phyloP scores from a whole-genome alignment of 1,140 invertebrate genomes.

The Tetragnatha versicolor region DNA sequence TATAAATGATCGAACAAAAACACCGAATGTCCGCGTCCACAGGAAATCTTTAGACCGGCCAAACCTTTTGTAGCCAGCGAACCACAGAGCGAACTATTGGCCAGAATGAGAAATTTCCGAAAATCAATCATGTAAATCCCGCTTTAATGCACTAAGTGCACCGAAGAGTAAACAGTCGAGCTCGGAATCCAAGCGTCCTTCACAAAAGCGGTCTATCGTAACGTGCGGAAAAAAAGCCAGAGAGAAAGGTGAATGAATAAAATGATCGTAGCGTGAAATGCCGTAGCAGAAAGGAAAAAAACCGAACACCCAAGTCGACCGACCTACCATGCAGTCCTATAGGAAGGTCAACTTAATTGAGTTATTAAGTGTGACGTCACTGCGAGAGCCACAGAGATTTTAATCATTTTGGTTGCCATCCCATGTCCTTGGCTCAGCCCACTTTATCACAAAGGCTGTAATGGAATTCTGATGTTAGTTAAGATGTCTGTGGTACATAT shows the following conservation, averaged over 20 bases:
- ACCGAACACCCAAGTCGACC: conserved; percentile 10
- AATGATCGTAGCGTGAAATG: conserved; percentile 1
- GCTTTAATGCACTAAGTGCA: not conserved
- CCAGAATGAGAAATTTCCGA: too few relatives aligned
- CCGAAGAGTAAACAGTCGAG: not conserved
- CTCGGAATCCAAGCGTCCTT: not conserved
- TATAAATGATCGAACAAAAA: too few relatives aligned
- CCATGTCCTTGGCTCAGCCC: conserved; percentile 11
- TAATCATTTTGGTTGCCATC: conserved; percentile 13
- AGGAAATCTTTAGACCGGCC: too few relatives aligned
- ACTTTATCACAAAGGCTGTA: conserved; percentile 19
- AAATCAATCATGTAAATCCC: conserved; percentile 6
- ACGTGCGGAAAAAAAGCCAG: not conserved
- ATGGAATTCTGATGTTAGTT: conserved; percentile 21
- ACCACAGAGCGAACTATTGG: too few relatives aligned
- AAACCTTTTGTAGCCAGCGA: too few relatives aligned
- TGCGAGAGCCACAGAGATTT: not conserved
- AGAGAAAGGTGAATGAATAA: conserved; percentile 1
- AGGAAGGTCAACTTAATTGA: conserved; percentile 11
- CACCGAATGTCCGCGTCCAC: too few relatives aligned
- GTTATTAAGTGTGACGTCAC: conserved; percentile 25
- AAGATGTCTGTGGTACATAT: conserved; percentile 7
- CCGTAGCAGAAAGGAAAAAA: too few relatives aligned
- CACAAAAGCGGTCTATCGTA: conserved; percentile 9
- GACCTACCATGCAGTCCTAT: conserved; percentile 15